Conservation (phyloP, 1,140 invertebrate genomes). For the Zaprionus gabonicus region DNA sequence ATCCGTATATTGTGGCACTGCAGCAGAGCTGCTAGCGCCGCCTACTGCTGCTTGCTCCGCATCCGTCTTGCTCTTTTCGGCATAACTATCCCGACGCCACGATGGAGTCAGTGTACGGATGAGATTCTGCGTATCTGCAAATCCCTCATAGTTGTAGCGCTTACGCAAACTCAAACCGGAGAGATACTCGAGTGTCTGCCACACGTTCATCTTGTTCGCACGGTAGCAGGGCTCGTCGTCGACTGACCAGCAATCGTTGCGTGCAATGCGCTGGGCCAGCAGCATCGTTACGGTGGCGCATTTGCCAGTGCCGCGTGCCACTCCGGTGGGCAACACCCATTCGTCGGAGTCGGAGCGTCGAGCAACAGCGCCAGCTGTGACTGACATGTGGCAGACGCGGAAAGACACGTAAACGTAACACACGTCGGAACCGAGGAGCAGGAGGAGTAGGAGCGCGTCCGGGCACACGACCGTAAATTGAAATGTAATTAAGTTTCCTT, state of each 20-base stretch:
- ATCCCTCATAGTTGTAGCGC: constrained; percentile 80
- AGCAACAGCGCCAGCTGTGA: constrained; percentile 69
- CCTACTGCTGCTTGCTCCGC: constrained; percentile 19
- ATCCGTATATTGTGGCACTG: constrained; percentile 43
- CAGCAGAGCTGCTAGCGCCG: not conserved
- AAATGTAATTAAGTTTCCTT: constrained; percentile 78
- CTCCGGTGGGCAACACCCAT: constrained; percentile 50
- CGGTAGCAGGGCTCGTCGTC: constrained; percentile 76
- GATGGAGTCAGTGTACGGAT: constrained; percentile 75
- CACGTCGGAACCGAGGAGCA: constrained; percentile 8
- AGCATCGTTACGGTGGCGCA: constrained; percentile 81
- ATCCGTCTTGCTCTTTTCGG: constrained; percentile 66
- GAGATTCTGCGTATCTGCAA: constrained; percentile 71
- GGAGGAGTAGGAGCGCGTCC: not conserved
- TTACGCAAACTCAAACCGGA: constrained; percentile 74
- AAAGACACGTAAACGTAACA: constrained; percentile 14
- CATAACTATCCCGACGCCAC: constrained; percentile 76
- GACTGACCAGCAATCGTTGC: constrained; percentile 82
- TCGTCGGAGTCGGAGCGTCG: constrained; percentile 63
- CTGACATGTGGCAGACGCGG: constrained; percentile 69
- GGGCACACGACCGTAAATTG: constrained; percentile 55
- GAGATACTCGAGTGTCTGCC: constrained; percentile 79
- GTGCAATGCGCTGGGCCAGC: constrained; percentile 77
- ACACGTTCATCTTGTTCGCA: constrained; percentile 83
- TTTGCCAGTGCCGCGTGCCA: constrained; percentile 34